Evolutionary conservation across 2,113 vertebrate genomes (phyloP), one percentile per base, ranked within the genome.

Genomic region (Pygoscelis antarcticus): DNA sequence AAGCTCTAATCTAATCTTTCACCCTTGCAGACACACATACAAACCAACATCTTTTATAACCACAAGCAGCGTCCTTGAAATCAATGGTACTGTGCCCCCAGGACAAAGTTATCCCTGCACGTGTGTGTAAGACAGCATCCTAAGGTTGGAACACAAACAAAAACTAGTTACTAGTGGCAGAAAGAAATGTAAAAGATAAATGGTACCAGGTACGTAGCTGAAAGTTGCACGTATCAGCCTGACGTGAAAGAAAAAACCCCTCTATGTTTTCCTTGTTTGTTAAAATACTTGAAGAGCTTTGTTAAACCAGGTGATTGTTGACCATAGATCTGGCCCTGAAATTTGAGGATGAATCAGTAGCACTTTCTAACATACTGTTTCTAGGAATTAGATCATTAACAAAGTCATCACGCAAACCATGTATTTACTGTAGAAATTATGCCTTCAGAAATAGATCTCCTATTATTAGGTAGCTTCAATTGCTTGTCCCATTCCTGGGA

Each of bases 141-240:
- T 57, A 79, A 65, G 36, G 36, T 10, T 79, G 38, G 61, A 87
- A 44, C 18, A 66, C 34, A 66, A 51, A 81, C 26, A 77, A 68
- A 85, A 72, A 32, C 11, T 26, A 51, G 32, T 47, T 38, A 75
- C 27, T 16, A 38, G 13, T 11, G 25, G 42, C n/a, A 93, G 78
- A 82, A 96, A 84, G 36, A 94, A 84, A 83, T 17, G 23, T 11
- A 66, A 60, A 51, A 85, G 36, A 80, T 44, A 88, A 91, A 76
- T 3, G 16, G 13, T 47, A 44, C 47, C 11, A 44, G 30, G 49
- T 29, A 71, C 0, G 0, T 5, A 76, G 40, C 9, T 65, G 40
- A 40, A 74, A 71, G 30, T 34, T 57, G 49, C 13, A 36, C 0
- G 8, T 12, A 87, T 23, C 20, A 60, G 65, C 14, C 49, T 54